These are phyloP conservation scores for Campoplex nolae DNA, from an alignment of 2,888 invertebrate genomes.

Conservation along the genomic window DNA sequence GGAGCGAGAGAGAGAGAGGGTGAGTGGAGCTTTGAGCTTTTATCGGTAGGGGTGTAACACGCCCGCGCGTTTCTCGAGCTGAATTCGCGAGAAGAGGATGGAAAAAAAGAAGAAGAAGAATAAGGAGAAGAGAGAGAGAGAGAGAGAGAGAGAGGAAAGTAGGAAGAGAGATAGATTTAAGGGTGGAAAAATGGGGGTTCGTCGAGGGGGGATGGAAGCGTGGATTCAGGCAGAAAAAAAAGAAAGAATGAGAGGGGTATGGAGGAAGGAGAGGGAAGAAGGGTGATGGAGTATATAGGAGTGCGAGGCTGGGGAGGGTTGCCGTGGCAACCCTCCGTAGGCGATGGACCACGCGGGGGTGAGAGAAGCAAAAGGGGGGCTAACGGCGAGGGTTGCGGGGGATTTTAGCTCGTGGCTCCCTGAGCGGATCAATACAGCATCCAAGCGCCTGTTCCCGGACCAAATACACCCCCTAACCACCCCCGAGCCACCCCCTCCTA, in stretches of 20 bases:
- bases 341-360: conserved; percentile 68
- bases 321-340: conserved; percentile 81
- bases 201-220: conserved; percentile 24
- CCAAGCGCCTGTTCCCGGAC: conserved; percentile 81
- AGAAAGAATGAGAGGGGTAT: conserved; percentile 47
- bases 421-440: conserved; percentile 84
- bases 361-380: conserved; percentile 75
- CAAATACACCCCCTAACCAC: conserved; percentile 79
- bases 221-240: conserved; percentile 55
- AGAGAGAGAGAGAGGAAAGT: conserved; percentile 46
- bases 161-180: conserved; percentile 51
- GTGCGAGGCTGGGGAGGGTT: conserved; percentile 76
- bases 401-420: conserved; percentile 79
- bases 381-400: conserved; percentile 79
- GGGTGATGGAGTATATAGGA: conserved; percentile 37
- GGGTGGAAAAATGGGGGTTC: conserved; percentile 57
- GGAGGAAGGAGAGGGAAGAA: conserved; percentile 61
- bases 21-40: conserved; percentile 50
- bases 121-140: conserved; percentile 39
- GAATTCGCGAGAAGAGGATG: not conserved
- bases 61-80: not conserved
- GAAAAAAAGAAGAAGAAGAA: conserved; percentile 26
- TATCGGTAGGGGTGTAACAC: conserved; percentile 6
- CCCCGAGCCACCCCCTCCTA: conserved; percentile 83
- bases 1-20: conserved; percentile 67